Evolutionary conservation across 2,797 vertebrate species (phyloP).

Genomic region (Gila robusta): DNA sequence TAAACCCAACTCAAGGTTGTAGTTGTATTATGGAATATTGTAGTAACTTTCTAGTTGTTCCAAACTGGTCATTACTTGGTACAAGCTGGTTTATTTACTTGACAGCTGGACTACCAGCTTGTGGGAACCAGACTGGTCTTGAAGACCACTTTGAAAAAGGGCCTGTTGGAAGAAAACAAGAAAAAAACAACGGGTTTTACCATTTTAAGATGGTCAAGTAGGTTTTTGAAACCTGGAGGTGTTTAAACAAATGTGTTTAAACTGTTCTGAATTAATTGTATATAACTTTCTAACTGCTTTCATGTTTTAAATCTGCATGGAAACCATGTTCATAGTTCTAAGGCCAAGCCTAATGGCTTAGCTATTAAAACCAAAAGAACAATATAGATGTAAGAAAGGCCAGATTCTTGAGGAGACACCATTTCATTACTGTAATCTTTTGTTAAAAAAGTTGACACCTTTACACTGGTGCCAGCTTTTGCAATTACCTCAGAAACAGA

Average conservation of each 20-base stretch:
- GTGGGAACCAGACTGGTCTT: background rate
- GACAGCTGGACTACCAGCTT: background rate
- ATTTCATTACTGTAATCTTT: background rate
- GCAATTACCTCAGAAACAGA: conserved; percentile 1
- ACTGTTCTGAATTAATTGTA: too few species aligned
- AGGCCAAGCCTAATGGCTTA: background rate
- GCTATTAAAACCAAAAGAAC: background rate
- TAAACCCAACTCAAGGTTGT: background rate
- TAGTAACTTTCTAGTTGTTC: background rate
- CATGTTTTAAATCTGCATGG: background rate
- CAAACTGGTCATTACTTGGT: background rate
- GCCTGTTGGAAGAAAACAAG: background rate
- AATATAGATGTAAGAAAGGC: background rate
- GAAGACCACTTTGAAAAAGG: background rate
- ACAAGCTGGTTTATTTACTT: background rate
- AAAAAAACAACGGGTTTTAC: too few species aligned
- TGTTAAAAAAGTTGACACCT: background rate
- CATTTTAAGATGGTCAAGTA: background rate
- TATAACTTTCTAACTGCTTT: too few species aligned
- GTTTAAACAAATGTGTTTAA: too few species aligned
- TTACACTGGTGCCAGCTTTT: background rate
- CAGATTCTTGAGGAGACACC: background rate
- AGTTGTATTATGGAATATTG: background rate
- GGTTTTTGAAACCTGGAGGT: background rate
- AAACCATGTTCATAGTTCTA: background rate